These are phyloP conservation scores for Nymphalis polychloros DNA, from an alignment of 2,888 invertebrate genomes.

Conservation along the genomic window DNA sequence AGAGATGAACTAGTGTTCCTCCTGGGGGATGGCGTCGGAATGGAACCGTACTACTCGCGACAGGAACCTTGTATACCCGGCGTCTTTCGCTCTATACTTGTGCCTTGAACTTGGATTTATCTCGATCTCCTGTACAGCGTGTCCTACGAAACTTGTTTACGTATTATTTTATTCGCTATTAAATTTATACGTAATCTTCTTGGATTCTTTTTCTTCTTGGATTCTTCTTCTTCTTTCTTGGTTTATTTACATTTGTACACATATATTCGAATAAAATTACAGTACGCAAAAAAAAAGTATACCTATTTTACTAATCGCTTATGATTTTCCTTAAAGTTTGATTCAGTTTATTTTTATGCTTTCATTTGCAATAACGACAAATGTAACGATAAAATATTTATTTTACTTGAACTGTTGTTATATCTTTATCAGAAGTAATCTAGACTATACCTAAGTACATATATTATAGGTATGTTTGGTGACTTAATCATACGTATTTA, in stretches of 20 bases:
- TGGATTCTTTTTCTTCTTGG: no score
- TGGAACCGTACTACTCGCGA: slow-evolving; percentile 61
- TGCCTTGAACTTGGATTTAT: slow-evolving; percentile 80
- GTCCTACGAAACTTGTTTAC: slow-evolving; percentile 48
- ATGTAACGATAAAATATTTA: background rate
- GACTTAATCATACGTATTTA: no score
- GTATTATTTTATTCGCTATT: slow-evolving; percentile 17
- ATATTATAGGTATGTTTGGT: no score
- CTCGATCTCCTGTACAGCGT: slow-evolving; percentile 70
- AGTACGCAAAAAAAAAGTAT: no score
- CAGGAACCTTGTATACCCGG: slow-evolving; percentile 71
- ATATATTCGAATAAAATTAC: background rate
- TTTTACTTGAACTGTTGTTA: background rate
- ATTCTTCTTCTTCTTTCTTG: no score
- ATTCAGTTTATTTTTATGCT: no score
- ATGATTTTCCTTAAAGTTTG: no score
- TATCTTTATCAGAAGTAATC: no score
- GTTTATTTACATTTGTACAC: background rate
- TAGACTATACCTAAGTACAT: no score
- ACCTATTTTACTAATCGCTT: no score
- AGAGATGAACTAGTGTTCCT: slow-evolving; percentile 31
- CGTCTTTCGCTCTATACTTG: slow-evolving; percentile 65
- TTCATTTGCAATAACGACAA: background rate
- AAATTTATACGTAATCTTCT: slow-evolving; percentile 9
- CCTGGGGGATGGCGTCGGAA: slow-evolving; percentile 56